Conservation (phyloP, 2,888 invertebrate species). For the Mechanitis messenoides region DNA sequence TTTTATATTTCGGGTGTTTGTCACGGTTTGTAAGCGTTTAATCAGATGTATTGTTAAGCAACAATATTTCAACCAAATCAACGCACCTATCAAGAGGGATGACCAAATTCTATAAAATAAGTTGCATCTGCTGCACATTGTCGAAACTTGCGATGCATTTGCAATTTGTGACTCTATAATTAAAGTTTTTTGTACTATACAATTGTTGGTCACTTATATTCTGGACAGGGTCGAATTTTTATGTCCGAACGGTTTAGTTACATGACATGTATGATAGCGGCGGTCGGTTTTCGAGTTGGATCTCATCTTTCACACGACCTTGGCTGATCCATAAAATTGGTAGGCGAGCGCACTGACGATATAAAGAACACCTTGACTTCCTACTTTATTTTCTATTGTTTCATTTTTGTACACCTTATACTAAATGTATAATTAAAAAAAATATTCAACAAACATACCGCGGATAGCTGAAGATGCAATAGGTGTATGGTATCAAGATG, state of each 20-base stretch:
- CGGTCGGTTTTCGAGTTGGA: constrained; percentile 46
- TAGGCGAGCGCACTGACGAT: constrained; percentile 25
- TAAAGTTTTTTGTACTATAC: constrained; percentile 42
- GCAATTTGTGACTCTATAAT: constrained; percentile 36
- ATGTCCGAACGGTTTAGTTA: constrained; percentile 60
- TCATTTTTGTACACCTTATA: not conserved
- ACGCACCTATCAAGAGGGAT: constrained; percentile 40
- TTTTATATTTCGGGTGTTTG: constrained; percentile 45
- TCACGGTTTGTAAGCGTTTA: constrained; percentile 50
- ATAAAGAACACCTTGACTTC: constrained; percentile 1
- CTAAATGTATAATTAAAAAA: constrained; percentile 1
- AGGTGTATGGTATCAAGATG: constrained; percentile 19
- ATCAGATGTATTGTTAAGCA: constrained; percentile 65
- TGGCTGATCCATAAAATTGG: constrained; percentile 43
- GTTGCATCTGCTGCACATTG: constrained; percentile 55
- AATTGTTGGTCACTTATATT: constrained; percentile 41
- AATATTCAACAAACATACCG: constrained; percentile 19
- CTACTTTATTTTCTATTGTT: not conserved
- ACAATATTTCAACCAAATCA: constrained; percentile 44
- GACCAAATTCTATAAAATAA: constrained; percentile 42
- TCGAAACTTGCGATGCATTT: constrained; percentile 36
- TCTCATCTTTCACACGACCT: constrained; percentile 61
- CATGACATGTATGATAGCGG: constrained; percentile 49
- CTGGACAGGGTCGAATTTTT: constrained; percentile 66
- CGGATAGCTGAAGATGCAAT: constrained; percentile 5